These are phyloP conservation scores for Pseudoatta argentina DNA, from an alignment of 1,140 invertebrate species.

Conservation along the genomic window DNA sequence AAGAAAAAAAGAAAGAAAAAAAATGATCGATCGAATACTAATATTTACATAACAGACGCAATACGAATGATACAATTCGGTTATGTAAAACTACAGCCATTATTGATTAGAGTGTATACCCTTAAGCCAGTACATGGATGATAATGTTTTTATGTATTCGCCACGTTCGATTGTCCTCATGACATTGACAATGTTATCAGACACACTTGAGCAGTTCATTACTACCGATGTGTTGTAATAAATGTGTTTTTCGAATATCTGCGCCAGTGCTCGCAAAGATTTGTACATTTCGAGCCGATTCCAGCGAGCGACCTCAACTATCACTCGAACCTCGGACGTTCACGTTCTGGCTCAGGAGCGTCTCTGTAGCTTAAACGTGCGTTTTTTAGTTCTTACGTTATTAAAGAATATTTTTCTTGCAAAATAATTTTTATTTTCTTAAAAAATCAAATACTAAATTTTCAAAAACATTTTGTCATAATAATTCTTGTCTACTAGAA, in stretches of 20 bases:
- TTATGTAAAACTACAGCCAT: conserved; percentile 78
- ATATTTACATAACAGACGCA: conserved; percentile 80
- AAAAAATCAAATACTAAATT: too few species aligned
- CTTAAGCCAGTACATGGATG: conserved; percentile 68
- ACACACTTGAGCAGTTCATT: conserved; percentile 69
- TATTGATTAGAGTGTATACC: conserved; percentile 73
- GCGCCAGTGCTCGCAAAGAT: background rate
- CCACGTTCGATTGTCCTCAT: conserved; percentile 14
- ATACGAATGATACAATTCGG: conserved; percentile 76
- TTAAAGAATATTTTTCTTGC: too few species aligned
- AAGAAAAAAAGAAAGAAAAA: conserved; percentile 60
- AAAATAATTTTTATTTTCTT: too few species aligned
- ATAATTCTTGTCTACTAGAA: too few species aligned
- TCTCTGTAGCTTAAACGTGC: too few species aligned
- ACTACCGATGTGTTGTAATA: conserved; percentile 38
- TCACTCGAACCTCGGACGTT: too few species aligned
- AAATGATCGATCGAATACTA: conserved; percentile 73
- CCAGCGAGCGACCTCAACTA: too few species aligned
- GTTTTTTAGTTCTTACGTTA: too few species aligned
- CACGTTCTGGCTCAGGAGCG: too few species aligned
- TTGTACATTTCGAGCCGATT: too few species aligned
- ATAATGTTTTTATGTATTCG: conserved; percentile 45
- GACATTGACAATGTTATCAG: conserved; percentile 35
- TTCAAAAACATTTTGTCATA: too few species aligned
- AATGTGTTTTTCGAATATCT: conserved; percentile 37